Evolutionary conservation across 2,888 invertebrate genomes (phyloP).

Genomic region (Xylophagus ater): DNA sequence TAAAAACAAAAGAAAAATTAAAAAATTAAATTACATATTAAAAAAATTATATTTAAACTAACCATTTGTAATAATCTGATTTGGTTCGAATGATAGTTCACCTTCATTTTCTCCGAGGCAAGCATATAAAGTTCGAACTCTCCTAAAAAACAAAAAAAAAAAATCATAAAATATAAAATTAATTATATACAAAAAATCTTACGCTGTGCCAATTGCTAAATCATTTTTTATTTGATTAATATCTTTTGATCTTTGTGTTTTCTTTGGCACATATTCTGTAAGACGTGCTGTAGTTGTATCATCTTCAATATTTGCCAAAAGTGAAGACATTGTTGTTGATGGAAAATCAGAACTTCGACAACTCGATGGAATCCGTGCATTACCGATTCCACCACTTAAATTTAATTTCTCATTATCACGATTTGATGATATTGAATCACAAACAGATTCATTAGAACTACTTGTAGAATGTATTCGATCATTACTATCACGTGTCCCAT

Average conservation of each 20-base stretch:
- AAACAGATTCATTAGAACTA: constrained; percentile 78
- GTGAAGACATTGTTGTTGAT: constrained; percentile 6
- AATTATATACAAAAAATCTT: constrained; percentile 21
- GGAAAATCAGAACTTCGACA: constrained; percentile 10
- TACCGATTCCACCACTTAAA: constrained; percentile 16
- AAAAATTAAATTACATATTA: neutral
- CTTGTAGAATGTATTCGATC: constrained; percentile 46
- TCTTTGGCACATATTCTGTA: constrained; percentile 40
- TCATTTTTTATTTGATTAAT: constrained; percentile 37
- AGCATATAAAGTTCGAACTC: constrained; percentile 89
- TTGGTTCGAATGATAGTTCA: constrained; percentile 95
- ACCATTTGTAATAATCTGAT: constrained; percentile 97
- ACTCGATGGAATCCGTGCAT: constrained; percentile 13
- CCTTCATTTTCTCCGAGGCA: constrained; percentile 94
- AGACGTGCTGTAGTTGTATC: constrained; percentile 19
- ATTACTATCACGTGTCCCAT: constrained; percentile 29
- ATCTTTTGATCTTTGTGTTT: constrained; percentile 47
- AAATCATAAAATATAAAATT: constrained; percentile 1
- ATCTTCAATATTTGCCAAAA: constrained; percentile 12
- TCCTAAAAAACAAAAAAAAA: constrained; percentile 41
- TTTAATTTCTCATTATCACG: constrained; percentile 40
- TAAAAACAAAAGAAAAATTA: constrained; percentile 36
- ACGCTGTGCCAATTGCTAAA: constrained; percentile 36
- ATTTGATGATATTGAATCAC: constrained; percentile 52
- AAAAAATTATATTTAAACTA: constrained; percentile 21